Conservation (phyloP, 1,140 invertebrate genomes). For the Drosophila burlai region DNA sequence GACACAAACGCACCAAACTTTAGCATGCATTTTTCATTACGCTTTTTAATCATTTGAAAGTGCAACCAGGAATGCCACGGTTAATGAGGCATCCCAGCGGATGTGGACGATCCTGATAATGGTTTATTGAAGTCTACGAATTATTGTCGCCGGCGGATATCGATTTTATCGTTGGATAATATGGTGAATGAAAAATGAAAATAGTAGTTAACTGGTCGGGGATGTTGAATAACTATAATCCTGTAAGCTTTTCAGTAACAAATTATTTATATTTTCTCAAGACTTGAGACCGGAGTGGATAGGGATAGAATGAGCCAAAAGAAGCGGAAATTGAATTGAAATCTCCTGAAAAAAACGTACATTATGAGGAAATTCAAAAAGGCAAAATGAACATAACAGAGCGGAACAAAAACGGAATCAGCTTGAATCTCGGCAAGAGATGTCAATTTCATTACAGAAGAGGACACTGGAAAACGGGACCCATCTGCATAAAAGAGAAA, state of each 20-base stretch:
- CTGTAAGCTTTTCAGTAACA: not conserved
- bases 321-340: constrained; percentile 74
- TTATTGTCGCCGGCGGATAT: constrained; percentile 35
- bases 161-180: constrained; percentile 14
- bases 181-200: not conserved
- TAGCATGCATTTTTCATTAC: constrained; percentile 69
- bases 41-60: constrained; percentile 68
- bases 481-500: constrained; percentile 83
- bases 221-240: not conserved
- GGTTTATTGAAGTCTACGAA: constrained; percentile 9
- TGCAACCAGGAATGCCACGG: constrained; percentile 42
- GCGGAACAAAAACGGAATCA: constrained; percentile 64
- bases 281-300: no score
- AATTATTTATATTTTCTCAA: not conserved
- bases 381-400: constrained; percentile 21
- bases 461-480: constrained; percentile 43
- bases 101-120: constrained; percentile 37
- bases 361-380: constrained; percentile 53
- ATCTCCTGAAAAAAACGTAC: not conserved
- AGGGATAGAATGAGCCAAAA: constrained; percentile 23
- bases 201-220: not conserved
- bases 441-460: constrained; percentile 79
- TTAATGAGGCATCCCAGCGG: constrained; percentile 50
- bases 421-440: constrained; percentile 71
- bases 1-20: constrained; percentile 50